Evolutionary conservation across 2,797 vertebrate genomes (phyloP).

Genomic region (Argentina silus): DNA sequence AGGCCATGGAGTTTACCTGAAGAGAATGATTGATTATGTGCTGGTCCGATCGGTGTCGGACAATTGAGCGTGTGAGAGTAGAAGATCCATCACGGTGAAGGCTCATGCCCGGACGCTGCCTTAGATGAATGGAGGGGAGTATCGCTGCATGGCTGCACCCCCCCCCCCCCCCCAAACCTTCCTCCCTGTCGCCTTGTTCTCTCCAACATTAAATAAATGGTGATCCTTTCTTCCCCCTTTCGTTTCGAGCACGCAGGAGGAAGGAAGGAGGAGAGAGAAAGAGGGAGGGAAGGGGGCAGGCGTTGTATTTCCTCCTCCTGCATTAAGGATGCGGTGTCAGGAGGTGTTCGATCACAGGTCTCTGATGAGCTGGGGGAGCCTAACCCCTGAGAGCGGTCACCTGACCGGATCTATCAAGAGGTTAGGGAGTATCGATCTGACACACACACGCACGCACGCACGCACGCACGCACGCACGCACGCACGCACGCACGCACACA

Average conservation of each 20-base stretch:
- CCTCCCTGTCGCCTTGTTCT: background rate
- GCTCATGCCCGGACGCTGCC: conserved; percentile 59
- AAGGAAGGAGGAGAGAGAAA: background rate
- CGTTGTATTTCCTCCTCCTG: conserved; percentile 63
- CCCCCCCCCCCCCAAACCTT: background rate
- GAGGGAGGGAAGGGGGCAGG: conserved; percentile 40
- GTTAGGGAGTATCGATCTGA: background rate
- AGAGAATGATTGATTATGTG: conserved; percentile 69
- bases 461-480: no score
- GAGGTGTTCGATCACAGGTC: conserved; percentile 40
- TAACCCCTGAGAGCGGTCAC: background rate
- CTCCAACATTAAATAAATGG: conserved; percentile 9
- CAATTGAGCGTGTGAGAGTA: conserved; percentile 65
- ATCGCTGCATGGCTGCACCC: background rate
- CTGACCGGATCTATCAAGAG: background rate
- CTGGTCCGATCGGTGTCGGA: conserved; percentile 58
- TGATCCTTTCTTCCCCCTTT: background rate
- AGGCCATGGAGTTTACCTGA: conserved; percentile 44
- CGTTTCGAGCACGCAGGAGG: background rate
- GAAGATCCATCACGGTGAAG: conserved; percentile 75
- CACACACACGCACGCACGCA: no score
- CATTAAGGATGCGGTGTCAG: conserved; percentile 71
- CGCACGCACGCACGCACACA: no score
- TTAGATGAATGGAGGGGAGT: conserved; percentile 66
- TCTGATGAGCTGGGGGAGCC: conserved; percentile 33